phyloP scores from a whole-genome alignment of 2,113 vertebrate genomes.

The Aythya baeri region DNA sequence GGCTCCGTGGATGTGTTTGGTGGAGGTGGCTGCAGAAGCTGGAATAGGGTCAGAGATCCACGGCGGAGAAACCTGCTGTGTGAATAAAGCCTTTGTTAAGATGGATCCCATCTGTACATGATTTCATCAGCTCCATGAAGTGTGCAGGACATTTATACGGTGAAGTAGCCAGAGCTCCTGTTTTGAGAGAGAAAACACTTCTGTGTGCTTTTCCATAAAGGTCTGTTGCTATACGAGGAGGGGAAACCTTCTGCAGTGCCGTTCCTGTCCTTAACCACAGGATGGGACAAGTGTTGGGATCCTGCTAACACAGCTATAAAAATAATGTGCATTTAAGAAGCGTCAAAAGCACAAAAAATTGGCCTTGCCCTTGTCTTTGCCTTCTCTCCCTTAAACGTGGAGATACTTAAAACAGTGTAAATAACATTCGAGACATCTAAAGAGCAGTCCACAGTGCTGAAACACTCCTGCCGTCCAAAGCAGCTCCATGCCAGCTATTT shows the following conservation, averaged over 20 bases:
- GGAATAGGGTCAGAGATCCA: neutral
- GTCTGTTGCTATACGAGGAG: neutral
- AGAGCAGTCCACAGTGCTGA: constrained; percentile 66
- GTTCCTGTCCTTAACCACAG: neutral
- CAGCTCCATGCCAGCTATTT: constrained; percentile 52
- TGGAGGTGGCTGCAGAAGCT: neutral
- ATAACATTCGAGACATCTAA: constrained; percentile 37
- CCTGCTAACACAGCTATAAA: neutral
- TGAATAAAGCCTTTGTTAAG: constrained; percentile 51
- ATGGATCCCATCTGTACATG: constrained; percentile 47
- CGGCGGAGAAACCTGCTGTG: neutral
- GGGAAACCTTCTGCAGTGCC: neutral
- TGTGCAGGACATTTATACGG: constrained; percentile 34
- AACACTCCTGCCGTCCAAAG: constrained; percentile 33
- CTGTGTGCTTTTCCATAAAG: constrained; percentile 29
- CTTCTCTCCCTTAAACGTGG: constrained; percentile 22
- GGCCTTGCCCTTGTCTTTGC: neutral
- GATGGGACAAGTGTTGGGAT: neutral
- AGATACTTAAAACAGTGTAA: constrained; percentile 37
- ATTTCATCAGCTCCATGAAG: constrained; percentile 35
- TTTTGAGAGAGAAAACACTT: constrained; percentile 40
- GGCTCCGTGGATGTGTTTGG: neutral
- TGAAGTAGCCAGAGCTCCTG: constrained; percentile 31
- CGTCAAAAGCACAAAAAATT: neutral
- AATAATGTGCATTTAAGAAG: neutral